Conservation (phyloP, 1,140 invertebrate species). For the Drosophila micromelanica region DNA sequence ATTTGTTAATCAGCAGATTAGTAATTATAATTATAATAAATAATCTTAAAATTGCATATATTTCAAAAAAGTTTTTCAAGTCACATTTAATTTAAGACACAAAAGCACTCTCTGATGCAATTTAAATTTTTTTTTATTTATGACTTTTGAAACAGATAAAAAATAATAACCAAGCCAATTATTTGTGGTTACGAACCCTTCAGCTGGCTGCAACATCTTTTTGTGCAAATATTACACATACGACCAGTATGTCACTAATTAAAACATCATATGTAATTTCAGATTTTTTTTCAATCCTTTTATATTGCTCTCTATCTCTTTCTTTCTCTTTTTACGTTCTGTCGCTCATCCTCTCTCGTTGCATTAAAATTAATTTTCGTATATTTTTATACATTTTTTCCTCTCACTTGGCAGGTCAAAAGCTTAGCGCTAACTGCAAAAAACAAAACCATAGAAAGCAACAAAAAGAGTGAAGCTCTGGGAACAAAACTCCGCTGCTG, state of each 20-base stretch:
- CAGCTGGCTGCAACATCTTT: conserved; percentile 21
- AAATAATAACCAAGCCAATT: conserved; percentile 33
- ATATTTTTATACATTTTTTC: conserved; percentile 75
- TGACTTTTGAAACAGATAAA: conserved; percentile 6
- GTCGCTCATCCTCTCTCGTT: conserved; percentile 12
- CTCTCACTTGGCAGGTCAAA: conserved; percentile 70
- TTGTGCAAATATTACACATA: conserved; percentile 31
- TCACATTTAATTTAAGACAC: background rate
- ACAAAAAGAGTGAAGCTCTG: background rate
- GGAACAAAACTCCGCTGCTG: conserved; percentile 11
- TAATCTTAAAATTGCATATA: too few relatives aligned
- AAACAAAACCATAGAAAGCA: conserved; percentile 26
- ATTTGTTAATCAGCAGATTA: too few relatives aligned
- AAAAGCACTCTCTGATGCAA: conserved; percentile 5
- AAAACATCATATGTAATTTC: conserved; percentile 81
- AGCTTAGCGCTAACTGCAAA: conserved; percentile 63
- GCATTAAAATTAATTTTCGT: conserved; percentile 77
- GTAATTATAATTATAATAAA: too few relatives aligned
- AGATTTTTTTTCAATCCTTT: conserved; percentile 48
- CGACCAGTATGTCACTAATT: conserved; percentile 62
- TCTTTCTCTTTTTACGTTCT: conserved; percentile 9
- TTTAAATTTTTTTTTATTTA: conserved; percentile 33
- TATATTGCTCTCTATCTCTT: background rate
- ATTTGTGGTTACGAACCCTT: conserved; percentile 20
- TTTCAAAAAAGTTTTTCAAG: too few relatives aligned